Evolutionary conservation across 2,797 vertebrate species (phyloP).

Genomic region (Muraenolepis orangiensis): DNA sequence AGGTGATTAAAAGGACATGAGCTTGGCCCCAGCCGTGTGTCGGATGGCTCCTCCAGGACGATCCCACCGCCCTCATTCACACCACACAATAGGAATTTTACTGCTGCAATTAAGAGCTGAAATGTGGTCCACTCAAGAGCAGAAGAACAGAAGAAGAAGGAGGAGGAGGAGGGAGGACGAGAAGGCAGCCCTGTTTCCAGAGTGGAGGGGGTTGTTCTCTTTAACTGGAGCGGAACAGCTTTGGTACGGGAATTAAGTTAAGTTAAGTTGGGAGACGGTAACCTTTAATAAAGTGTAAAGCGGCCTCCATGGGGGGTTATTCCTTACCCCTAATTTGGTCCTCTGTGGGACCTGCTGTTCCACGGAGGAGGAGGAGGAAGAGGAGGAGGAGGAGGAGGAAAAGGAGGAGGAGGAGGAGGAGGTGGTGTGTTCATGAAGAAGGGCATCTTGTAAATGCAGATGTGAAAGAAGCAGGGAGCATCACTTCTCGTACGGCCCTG

Average conservation of each 20-base stretch:
- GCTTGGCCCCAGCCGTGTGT: constrained; percentile 50
- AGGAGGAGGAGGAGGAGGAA: too few relatives aligned
- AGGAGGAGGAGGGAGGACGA: background rate
- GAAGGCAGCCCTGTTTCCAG: constrained; percentile 10
- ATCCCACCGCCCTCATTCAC: constrained; percentile 57
- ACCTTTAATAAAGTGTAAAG: constrained; percentile 13
- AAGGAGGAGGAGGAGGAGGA: too few relatives aligned
- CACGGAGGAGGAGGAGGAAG: too few relatives aligned
- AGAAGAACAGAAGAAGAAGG: background rate
- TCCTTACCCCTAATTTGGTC: background rate
- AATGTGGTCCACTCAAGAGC: constrained; percentile 34
- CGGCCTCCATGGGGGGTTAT: background rate
- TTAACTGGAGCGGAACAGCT: background rate
- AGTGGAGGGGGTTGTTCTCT: constrained; percentile 1
- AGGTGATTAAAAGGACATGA: constrained; percentile 69
- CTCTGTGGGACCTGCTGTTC: background rate
- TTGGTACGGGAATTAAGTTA: background rate
- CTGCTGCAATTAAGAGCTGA: constrained; percentile 43
- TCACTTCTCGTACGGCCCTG: too few relatives aligned
- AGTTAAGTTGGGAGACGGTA: background rate
- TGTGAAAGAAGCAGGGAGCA: too few relatives aligned
- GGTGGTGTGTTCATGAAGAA: too few relatives aligned
- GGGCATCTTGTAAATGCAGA: too few relatives aligned
- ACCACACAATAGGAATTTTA: constrained; percentile 50
- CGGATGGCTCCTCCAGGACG: constrained; percentile 53